These are phyloP conservation scores for Brachionus angularis DNA, from an alignment of 1,140 invertebrate species.

Conservation along the genomic window DNA sequence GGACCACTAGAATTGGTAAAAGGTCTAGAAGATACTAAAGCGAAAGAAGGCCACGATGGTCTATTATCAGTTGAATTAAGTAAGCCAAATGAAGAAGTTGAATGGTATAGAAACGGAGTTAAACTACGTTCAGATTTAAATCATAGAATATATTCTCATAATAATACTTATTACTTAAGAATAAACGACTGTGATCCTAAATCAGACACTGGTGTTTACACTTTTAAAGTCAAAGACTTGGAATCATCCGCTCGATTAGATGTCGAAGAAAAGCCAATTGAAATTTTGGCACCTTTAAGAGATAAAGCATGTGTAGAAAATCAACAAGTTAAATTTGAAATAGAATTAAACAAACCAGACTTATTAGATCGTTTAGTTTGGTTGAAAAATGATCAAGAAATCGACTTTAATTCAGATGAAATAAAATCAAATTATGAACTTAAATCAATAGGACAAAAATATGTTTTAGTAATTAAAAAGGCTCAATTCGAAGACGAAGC, in stretches of 20 bases:
- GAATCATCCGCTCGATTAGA: constrained; percentile 14
- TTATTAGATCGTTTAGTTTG: background rate
- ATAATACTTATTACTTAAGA: constrained; percentile 35
- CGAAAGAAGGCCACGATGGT: constrained; percentile 16
- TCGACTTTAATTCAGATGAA: constrained; percentile 2
- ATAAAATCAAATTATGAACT: constrained; percentile 2
- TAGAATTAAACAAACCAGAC: constrained; percentile 43
- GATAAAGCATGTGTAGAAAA: constrained; percentile 32
- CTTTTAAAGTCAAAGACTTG: constrained; percentile 11
- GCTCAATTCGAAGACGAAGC: constrained; percentile 29
- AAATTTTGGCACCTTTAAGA: constrained; percentile 3
- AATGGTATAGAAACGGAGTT: constrained; percentile 38
- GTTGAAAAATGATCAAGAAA: constrained; percentile 39
- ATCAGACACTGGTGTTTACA: constrained; percentile 11
- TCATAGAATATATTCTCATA: constrained; percentile 8
- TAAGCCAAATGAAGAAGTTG: constrained; percentile 40
- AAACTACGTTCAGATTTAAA: constrained; percentile 16
- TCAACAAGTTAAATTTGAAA: constrained; percentile 29
- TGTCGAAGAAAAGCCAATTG: constrained; percentile 38
- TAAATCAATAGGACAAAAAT: constrained; percentile 10
- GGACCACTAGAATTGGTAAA: constrained; percentile 39
- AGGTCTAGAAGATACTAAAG: constrained; percentile 23
- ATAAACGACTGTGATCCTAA: constrained; percentile 18
- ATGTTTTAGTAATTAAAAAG: constrained; percentile 15
- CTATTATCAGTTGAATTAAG: constrained; percentile 11